Evolutionary conservation across 2,888 invertebrate genomes (phyloP), one percentile per base, ranked within the genome.

Genomic region (Xestia ashworthii): DNA sequence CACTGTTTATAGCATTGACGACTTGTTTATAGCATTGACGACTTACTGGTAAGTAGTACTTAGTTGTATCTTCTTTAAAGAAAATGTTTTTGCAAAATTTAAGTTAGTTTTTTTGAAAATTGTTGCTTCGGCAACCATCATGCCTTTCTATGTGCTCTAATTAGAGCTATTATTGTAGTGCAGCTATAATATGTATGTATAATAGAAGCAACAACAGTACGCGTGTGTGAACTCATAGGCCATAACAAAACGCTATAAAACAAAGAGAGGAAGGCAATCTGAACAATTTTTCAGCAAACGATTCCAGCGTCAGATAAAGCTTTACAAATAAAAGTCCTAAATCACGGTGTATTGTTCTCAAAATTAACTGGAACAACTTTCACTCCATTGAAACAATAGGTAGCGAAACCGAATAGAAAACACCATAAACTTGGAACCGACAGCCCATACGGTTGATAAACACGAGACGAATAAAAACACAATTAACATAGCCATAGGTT

Each of bases 291-390:
- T 82, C 84, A 80, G 82, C 76, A 50, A 53, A 46, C 55, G 77
- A 81, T 81, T 50, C 44, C 67, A 74, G 55, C 6, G 70, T 66
- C 65, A 77, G 83, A 78, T 84, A 73, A 71, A 75, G 48, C 55
- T 77, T 77, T 73, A 78, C 74, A 75, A 75, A 86, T 66, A 74
- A 76, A 80, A 71, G 25, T 73, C 64, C 75, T 78, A 76, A 73
- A 78, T 80, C 64, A 71, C 66, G 38, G 64, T 65, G 82, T 76
- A 86, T 88, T 87, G 88, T 87, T 86, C 76, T 85, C 80, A 67
- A 81, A 83, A 81, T 71, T 62, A 86, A 86, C 53, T 85, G 73
- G 85, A 81, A 85, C 87, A 76, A 87, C 88, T 88, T 87, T 88
- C 87, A 74, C 87, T 84, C 71, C 78, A 85, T 78, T 78, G 76